Evolutionary conservation across 2,797 vertebrate species (phyloP), one percentile per base, ranked within the genome.

Genomic region (Tokudaia muenninki): DNA sequence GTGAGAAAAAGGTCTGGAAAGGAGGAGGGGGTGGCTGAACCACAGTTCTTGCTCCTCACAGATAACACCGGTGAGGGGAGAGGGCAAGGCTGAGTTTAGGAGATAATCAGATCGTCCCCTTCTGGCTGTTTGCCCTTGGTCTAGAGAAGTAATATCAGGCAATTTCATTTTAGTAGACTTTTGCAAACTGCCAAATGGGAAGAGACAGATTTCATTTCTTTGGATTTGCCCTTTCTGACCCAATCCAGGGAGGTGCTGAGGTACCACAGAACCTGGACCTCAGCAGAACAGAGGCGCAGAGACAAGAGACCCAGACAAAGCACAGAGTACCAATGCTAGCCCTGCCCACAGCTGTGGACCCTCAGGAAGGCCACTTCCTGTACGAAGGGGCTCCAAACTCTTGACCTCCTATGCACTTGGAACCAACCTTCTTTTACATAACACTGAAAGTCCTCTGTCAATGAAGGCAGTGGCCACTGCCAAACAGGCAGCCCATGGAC

Each of bases 71-170:
- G 24, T 9, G 6, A 41, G 6, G 10, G 13, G 61, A 34, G 50
- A 8, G 16, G 22, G 9, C 31, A 24, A 22, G 31, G n/a, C n/a
- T 11, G 11, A n/a, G 52, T 47, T 55, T 41, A 63, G 61, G 13
- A 72, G 34, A 34, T 91, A 63, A 88, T 87, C 59, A 29, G 26
- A 79, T 31, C 61, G 37, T 22, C 31, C 21, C 44, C 80, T 74
- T 77, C 86, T 41, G 70, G 70, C 44, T 12, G 3, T 22, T n/a
- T 41, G 89, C 90, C 84, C 0, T 0, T 0, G 17, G 61, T 74
- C 86, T 55, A 14, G 90, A 50, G 74, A 95, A 82, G 47, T 3
- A 87, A 31, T 52, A 87, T 31, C 84, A 86, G 84, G 74, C 74
- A 37, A 81, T 78, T 82, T 57, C 7, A 8, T 78, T 78, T 82